Evolutionary conservation across 2,113 vertebrate species (phyloP).

Genomic region (Rhinopithecus roxellana): DNA sequence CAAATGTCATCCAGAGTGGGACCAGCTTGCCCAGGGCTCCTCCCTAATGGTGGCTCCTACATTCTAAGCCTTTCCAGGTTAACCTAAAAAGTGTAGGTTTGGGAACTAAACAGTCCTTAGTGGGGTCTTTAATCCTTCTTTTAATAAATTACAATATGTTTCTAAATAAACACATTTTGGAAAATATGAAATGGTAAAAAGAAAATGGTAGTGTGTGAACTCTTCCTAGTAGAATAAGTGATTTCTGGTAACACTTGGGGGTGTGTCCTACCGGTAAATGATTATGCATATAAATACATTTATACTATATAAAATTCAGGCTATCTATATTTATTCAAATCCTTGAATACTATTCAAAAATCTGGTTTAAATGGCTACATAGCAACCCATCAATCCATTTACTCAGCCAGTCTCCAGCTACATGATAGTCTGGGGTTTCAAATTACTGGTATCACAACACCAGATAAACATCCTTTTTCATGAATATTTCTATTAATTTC

Average conservation of each 20-base stretch:
- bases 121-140: neutral
- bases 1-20: neutral
- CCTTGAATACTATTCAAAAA: neutral
- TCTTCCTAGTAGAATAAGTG: neutral
- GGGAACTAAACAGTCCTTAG: neutral
- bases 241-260: neutral
- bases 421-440: neutral
- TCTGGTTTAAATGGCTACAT: neutral
- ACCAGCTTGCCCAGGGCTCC: rapidly evolving
- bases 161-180: neutral
- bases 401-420: neutral
- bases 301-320: neutral
- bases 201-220: neutral
- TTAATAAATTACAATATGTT: neutral
- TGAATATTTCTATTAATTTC: neutral
- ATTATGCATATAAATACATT: neutral
- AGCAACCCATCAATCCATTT: neutral
- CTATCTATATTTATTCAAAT: neutral
- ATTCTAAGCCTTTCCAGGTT: neutral
- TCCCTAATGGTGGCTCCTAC: rapidly evolving
- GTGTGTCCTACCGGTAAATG: neutral
- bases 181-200: neutral
- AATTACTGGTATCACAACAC: neutral
- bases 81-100: neutral
- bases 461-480: neutral